These are phyloP conservation scores for Dicaeum eximium DNA, from an alignment of 2,113 vertebrate species.

Conservation along the genomic window DNA sequence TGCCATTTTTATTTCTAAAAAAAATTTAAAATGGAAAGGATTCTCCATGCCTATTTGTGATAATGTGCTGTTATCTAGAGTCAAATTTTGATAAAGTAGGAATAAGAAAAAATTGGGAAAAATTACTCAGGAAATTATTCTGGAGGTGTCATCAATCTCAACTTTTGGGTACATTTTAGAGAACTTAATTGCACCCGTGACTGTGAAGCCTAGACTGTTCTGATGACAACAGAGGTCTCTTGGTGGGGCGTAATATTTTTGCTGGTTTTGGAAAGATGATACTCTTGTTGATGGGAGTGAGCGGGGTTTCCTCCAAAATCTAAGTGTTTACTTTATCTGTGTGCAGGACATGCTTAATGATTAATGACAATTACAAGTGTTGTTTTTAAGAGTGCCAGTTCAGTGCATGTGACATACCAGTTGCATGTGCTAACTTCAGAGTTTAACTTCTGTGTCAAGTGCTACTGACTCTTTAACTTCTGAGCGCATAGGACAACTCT, in stretches of 20 bases:
- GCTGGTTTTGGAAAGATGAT: background rate
- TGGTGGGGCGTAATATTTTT: background rate
- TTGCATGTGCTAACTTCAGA: background rate
- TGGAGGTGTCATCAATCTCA: background rate
- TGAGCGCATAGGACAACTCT: background rate
- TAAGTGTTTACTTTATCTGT: background rate
- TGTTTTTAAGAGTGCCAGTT: background rate
- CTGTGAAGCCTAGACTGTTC: background rate
- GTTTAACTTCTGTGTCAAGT: background rate
- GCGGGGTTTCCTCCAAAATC: background rate
- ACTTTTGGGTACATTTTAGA: background rate
- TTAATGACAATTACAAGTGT: background rate
- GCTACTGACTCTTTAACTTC: background rate
- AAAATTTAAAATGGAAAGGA: background rate
- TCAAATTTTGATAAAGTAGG: background rate
- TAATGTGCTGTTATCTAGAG: background rate
- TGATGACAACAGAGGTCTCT: background rate
- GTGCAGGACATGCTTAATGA: background rate
- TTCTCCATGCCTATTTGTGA: background rate
- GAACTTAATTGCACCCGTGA: background rate
- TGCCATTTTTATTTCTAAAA: background rate
- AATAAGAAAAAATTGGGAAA: background rate
- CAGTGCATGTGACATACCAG: background rate
- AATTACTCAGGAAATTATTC: background rate
- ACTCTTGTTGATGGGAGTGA: background rate